phyloP scores from a whole-genome alignment of 2,888 invertebrate genomes.

The Aporophyla nigra region DNA sequence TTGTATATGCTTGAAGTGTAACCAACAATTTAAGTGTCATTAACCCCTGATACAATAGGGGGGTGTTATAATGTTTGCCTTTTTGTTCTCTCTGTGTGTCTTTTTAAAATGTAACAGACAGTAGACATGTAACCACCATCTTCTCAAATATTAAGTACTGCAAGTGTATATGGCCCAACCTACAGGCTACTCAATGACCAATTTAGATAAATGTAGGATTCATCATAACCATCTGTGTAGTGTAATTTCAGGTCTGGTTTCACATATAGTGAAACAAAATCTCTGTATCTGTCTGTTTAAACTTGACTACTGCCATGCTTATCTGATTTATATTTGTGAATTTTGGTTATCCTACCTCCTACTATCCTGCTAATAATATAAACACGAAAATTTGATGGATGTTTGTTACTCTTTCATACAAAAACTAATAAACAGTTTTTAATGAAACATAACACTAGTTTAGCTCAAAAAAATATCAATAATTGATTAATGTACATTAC shows the following conservation, averaged over 20 bases:
- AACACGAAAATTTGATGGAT: no score
- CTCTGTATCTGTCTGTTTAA: background rate
- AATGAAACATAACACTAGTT: no score
- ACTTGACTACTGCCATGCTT: background rate
- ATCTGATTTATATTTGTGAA: background rate
- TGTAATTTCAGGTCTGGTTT: background rate
- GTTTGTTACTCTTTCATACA: no score
- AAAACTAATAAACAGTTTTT: no score
- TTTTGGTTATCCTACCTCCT: background rate
- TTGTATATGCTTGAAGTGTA: background rate
- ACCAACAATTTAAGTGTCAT: background rate
- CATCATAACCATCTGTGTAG: no score
- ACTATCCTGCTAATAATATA: no score
- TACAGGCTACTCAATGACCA: background rate
- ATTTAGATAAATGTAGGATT: conserved; percentile 2
- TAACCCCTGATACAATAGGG: background rate
- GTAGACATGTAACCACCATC: background rate
- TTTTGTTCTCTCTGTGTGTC: background rate
- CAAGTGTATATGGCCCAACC: background rate
- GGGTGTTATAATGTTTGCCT: background rate
- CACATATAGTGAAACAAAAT: background rate
- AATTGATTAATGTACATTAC: no score
- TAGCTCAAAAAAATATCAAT: no score
- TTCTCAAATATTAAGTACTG: background rate
- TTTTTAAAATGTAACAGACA: background rate